A percentile compares a stretch with the other conserved stretches of the same genome.
These are phyloP conservation scores for Carabus problematicus DNA, from an alignment of 2,888 invertebrate genomes.

Conservation along the genomic window DNA sequence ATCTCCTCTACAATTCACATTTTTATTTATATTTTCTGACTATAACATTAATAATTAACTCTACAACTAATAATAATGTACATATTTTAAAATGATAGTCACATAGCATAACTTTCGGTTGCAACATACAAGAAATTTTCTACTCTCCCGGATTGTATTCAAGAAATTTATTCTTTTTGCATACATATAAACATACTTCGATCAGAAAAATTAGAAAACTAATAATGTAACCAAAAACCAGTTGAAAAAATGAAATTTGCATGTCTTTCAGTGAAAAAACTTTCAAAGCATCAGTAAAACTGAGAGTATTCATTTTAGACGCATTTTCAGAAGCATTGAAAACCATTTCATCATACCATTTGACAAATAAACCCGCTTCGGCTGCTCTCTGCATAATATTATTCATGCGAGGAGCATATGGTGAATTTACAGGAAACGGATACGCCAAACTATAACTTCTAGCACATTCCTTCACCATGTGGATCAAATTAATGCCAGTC, in stretches of 20 bases:
- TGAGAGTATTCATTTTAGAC: slow-evolving; percentile 41
- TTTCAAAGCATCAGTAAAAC: slow-evolving; percentile 51
- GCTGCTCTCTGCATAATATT: slow-evolving; percentile 51
- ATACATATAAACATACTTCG: slow-evolving; percentile 30
- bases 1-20: too few relatives aligned
- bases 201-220: slow-evolving; percentile 45
- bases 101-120: too few relatives aligned
- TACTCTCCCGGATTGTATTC: background rate
- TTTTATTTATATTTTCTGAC: too few relatives aligned
- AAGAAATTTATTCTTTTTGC: slow-evolving; percentile 12
- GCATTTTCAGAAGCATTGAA: slow-evolving; percentile 51
- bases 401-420: slow-evolving; percentile 52
- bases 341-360: slow-evolving; percentile 54
- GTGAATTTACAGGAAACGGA: slow-evolving; percentile 52
- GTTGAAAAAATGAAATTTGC: slow-evolving; percentile 55
- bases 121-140: background rate
- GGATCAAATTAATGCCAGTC: slow-evolving; percentile 52
- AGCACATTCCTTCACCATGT: slow-evolving; percentile 57
- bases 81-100: too few relatives aligned
- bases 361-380: slow-evolving; percentile 53
- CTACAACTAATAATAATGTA: too few relatives aligned
- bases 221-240: slow-evolving; percentile 51
- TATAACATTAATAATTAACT: too few relatives aligned
- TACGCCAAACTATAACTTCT: slow-evolving; percentile 57
- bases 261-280: slow-evolving; percentile 54